Evolutionary conservation across 2,797 vertebrate species (phyloP).

Genomic region (Menidia menidia): DNA sequence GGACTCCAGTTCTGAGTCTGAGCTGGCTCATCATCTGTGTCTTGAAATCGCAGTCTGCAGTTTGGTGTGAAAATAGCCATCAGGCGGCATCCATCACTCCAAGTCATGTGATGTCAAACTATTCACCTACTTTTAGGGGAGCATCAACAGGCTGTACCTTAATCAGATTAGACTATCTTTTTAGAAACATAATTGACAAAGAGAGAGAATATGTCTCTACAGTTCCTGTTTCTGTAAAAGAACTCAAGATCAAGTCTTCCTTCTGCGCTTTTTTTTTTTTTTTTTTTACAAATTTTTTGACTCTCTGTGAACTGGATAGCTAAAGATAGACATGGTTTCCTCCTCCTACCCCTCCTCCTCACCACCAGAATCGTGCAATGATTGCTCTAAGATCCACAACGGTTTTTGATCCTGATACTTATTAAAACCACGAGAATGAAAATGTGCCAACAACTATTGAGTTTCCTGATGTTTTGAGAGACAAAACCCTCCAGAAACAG

Average conservation of each 20-base stretch:
- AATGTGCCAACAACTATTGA: neutral
- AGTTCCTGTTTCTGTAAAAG: conserved; percentile 5
- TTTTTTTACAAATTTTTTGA: conserved; percentile 45
- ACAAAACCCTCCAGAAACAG: too few species aligned
- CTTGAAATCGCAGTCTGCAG: neutral
- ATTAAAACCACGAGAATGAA: neutral
- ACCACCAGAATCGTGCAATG: conserved; percentile 11
- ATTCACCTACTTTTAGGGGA: conserved; percentile 4
- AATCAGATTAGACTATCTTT: neutral
- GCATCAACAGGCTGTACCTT: neutral
- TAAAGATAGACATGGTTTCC: conserved; percentile 69
- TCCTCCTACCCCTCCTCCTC: conserved; percentile 31
- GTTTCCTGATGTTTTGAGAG: neutral
- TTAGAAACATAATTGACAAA: neutral
- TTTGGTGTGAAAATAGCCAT: conserved; percentile 24
- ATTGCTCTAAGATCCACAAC: conserved; percentile 31
- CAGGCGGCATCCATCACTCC: neutral
- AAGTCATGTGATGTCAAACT: conserved; percentile 14
- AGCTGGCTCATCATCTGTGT: neutral
- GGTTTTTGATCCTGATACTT: neutral
- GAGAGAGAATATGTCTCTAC: neutral
- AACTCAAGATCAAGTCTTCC: conserved; percentile 21
- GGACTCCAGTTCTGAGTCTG: neutral
- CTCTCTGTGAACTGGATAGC: conserved; percentile 50
- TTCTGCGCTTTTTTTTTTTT: conserved; percentile 27